A percentile compares a stretch with the other conserved stretches of the same genome.
Conservation (phyloP, 2,113 vertebrate genomes). For the Toxotes chatareus region DNA sequence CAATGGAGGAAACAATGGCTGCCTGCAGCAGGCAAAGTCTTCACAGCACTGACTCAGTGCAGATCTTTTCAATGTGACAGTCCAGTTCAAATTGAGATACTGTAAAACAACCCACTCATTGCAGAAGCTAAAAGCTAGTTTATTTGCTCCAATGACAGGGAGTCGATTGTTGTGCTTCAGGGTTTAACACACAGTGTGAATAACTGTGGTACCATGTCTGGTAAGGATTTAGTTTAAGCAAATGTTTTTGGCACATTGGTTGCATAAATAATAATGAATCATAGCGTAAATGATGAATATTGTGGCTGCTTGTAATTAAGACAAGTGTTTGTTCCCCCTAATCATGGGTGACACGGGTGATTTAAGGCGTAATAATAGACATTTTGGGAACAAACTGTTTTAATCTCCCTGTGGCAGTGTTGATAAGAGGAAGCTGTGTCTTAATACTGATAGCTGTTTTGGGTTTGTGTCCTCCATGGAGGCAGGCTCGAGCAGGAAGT, state of each 20-base stretch:
- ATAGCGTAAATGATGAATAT: slow-evolving; percentile 50
- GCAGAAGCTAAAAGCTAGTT: slow-evolving; percentile 38
- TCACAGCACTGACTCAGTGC: slow-evolving; percentile 50
- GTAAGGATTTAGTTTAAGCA: slow-evolving; percentile 54
- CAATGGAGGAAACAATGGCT: slow-evolving; percentile 82
- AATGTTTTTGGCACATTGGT: slow-evolving; percentile 51
- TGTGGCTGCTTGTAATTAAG: slow-evolving; percentile 69
- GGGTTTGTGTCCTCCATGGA: slow-evolving; percentile 46
- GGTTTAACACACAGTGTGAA: slow-evolving; percentile 39
- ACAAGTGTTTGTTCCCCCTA: slow-evolving; percentile 53
- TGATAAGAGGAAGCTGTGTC: slow-evolving; percentile 69
- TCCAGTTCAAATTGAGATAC: slow-evolving; percentile 49
- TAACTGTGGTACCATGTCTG: slow-evolving; percentile 43
- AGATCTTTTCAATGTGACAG: slow-evolving; percentile 46
- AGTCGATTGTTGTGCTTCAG: slow-evolving; percentile 35
- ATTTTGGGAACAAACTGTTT: slow-evolving; percentile 58
- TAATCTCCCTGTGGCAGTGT: slow-evolving; percentile 49
- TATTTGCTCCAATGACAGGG: slow-evolving; percentile 37
- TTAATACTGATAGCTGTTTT: slow-evolving; percentile 67
- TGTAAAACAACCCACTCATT: slow-evolving; percentile 46
- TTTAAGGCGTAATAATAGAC: slow-evolving; percentile 66
- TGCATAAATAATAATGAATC: slow-evolving; percentile 60
- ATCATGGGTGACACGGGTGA: slow-evolving; percentile 48
- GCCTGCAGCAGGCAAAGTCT: slow-evolving; percentile 54
- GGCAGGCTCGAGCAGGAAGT: slow-evolving; percentile 68